phyloP scores from a whole-genome alignment of 2,888 invertebrate species.

The Tenthredo scrophulariae region DNA sequence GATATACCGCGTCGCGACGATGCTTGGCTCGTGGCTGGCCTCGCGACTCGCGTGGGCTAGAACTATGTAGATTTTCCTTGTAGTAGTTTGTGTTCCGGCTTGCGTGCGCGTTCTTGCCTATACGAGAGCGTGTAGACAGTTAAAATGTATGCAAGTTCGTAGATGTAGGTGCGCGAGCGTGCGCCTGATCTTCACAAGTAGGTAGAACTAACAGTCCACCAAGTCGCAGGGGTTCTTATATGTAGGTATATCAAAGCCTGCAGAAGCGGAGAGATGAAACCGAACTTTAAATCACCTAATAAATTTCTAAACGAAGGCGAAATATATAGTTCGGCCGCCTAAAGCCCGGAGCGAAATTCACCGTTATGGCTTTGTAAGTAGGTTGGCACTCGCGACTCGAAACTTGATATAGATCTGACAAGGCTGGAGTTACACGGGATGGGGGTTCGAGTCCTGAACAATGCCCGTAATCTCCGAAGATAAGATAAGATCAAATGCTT shows the following conservation, averaged over 20 bases:
- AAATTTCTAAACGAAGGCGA: neutral
- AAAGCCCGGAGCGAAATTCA: conserved; percentile 5
- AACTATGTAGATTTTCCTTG: conserved; percentile 45
- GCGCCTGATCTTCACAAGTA: neutral
- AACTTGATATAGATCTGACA: conserved; percentile 2
- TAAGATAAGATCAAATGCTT: neutral
- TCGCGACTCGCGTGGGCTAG: conserved; percentile 48
- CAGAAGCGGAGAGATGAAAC: neutral
- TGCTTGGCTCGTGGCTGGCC: conserved; percentile 40
- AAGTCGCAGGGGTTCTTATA: neutral
- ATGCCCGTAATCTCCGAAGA: neutral
- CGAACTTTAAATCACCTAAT: neutral
- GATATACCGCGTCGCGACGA: conserved; percentile 34
- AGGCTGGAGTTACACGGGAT: neutral
- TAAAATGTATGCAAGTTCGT: neutral
- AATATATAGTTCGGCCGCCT: neutral
- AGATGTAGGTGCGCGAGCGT: neutral
- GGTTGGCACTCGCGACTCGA: neutral
- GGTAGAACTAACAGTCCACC: neutral
- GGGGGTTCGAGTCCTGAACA: neutral
- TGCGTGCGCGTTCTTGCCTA: neutral
- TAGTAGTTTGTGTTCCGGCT: conserved; percentile 14
- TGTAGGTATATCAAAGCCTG: neutral
- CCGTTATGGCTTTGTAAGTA: conserved; percentile 7
- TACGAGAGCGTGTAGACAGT: neutral